Conservation (phyloP, 1,140 invertebrate species). For the Linepithema humile region DNA sequence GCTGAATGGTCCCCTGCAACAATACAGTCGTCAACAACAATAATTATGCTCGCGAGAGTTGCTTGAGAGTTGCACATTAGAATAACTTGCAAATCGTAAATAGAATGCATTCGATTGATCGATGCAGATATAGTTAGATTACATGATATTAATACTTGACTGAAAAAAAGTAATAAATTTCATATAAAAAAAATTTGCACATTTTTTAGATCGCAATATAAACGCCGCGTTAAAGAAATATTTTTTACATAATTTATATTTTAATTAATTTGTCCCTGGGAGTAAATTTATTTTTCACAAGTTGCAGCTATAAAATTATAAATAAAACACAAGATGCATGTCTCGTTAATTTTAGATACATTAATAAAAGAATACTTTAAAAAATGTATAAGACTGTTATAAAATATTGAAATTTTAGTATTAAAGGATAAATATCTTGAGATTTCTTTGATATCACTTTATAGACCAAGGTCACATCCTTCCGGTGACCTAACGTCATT, state of each 20-base stretch:
- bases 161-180: background rate
- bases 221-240: too few species aligned
- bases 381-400: background rate
- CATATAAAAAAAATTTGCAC: background rate
- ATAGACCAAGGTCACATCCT: slow-evolving; percentile 46
- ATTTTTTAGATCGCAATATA: too few species aligned
- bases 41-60: slow-evolving; percentile 15
- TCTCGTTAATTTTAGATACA: background rate
- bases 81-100: background rate
- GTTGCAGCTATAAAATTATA: background rate
- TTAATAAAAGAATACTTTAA: background rate
- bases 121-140: background rate
- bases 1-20: slow-evolving; percentile 98
- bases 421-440: slow-evolving; percentile 39
- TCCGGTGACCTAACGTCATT: slow-evolving; percentile 49
- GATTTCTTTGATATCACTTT: slow-evolving; percentile 39
- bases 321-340: background rate
- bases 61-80: background rate
- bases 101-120: background rate
- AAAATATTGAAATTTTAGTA: slow-evolving; percentile 12
- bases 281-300: too few species aligned
- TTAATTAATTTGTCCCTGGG: too few species aligned
- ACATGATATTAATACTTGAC: background rate
- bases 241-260: too few species aligned
- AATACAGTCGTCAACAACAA: slow-evolving; percentile 61